Base-by-base conservation (phyloP, 2,797 vertebrate genomes). In the Atherinosoma microstoma region DNA sequence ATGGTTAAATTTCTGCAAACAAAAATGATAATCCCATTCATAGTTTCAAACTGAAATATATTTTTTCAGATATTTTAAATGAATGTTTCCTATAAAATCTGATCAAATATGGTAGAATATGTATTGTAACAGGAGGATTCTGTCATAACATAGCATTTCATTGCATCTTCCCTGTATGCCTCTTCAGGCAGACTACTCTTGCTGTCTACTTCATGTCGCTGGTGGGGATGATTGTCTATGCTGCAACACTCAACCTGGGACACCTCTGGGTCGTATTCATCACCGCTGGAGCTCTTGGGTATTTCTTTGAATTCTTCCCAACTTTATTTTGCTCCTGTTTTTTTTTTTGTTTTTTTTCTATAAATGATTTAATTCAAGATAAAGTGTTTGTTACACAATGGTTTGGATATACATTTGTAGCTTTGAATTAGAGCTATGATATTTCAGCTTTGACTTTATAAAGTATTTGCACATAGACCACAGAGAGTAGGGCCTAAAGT, bases 241-340 rank as follows among this genome's bases (percentile, higher is more conserved):
- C 97, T 0, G 93, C 96, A 42, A 99, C 97, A 13, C 93, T 99
- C 84, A 86, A 32, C 63, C 86, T 96, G 36, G 93, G 90, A 11
- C 82, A 93, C 84, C 94, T 99, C n/a, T 99, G 98, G 98, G 89
- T 98, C 27, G 96, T 99, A 67, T 99, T 99, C 80, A 73, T 99
- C 90, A 98, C 97, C 0, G 95, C 97, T 29, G 98, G 96, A 40
- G 18, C 75, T 0, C 86, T 94, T 0, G 93, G 93, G 92, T 94
- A 93, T n/a, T 47, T 11, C 54, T 65, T 20, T 3, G 3, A 49
- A 22, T 49, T 5, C 2, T 49, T 22, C n/a, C 9, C 8, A 8
- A 11, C 9, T 22, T 45, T 6, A 42, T 38, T 36, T 38, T 38
- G 11, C 36, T 42, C 3, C 13, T 58, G 51, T 2, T 13, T 62